phyloP scores from a whole-genome alignment of 2,888 invertebrate species.

The Trisateles emortualis region DNA sequence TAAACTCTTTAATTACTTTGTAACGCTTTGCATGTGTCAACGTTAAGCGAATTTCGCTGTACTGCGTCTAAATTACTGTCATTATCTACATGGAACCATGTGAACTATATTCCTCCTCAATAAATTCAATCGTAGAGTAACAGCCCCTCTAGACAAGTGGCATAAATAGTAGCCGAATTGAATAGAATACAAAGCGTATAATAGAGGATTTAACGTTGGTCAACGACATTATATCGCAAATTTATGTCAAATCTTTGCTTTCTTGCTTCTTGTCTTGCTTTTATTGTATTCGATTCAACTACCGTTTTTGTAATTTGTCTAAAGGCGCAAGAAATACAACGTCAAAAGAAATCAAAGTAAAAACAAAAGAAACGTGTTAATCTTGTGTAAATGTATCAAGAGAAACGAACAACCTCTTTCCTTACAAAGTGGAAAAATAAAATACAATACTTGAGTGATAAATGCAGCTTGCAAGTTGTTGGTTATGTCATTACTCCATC shows the following conservation, averaged over 20 bases:
- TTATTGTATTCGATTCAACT: no score
- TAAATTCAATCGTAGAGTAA: not conserved
- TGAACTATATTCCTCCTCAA: not conserved
- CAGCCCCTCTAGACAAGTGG: no score
- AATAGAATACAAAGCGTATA: no score
- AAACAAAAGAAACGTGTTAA: not conserved
- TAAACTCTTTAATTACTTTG: no score
- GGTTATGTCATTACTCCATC: conserved; percentile 66
- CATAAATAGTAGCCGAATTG: not conserved
- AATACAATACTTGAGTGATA: conserved; percentile 69
- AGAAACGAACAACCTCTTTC: conserved; percentile 27
- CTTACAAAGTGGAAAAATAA: conserved; percentile 52
- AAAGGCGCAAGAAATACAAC: not conserved
- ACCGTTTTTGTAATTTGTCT: not conserved
- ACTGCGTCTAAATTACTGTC: not conserved
- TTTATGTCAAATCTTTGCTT: no score
- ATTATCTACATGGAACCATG: not conserved
- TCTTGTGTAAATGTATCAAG: not conserved
- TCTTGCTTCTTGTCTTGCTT: no score
- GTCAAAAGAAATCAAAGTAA: not conserved
- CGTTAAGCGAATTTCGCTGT: not conserved
- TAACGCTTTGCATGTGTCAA: not conserved
- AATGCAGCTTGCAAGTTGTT: conserved; percentile 70
- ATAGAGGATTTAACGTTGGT: no score
- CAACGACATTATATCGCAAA: no score